phyloP scores from a whole-genome alignment of 2,113 vertebrate species.

The Eulemur macaco region DNA sequence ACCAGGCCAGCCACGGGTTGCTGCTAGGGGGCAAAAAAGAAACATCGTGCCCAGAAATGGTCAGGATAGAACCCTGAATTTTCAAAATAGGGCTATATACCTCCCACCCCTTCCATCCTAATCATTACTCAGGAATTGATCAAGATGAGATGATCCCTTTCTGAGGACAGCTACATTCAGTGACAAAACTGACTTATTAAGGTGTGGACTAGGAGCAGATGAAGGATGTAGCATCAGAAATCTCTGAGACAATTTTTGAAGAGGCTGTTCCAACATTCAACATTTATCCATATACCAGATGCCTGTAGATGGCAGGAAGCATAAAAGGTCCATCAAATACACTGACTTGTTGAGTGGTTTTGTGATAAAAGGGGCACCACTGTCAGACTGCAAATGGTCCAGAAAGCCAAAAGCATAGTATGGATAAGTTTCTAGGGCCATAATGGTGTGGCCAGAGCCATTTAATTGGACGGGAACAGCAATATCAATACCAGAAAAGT shows the following conservation, averaged over 20 bases:
- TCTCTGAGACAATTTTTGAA: not conserved
- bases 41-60: not conserved
- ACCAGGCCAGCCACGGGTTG: not conserved
- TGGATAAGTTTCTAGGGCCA: not conserved
- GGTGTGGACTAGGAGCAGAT: not conserved
- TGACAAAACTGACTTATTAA: not conserved
- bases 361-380: not conserved
- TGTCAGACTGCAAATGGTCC: not conserved
- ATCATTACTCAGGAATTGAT: constrained; percentile 25
- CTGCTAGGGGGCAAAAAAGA: not conserved
- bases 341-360: not conserved
- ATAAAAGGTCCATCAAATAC: constrained; percentile 10
- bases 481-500: not conserved
- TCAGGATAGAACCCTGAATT: not conserved
- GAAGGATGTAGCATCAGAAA: not conserved
- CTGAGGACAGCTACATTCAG: not conserved
- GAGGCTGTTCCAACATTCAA: not conserved
- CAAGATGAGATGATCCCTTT: not conserved
- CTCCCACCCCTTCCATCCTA: not conserved
- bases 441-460: not conserved
- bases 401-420: constrained; percentile 36
- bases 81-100: not conserved
- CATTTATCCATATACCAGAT: not conserved
- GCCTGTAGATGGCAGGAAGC: not conserved
- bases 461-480: not conserved